phyloP scores from a whole-genome alignment of 2,113 vertebrate species.

The Vanacampus margaritifer region DNA sequence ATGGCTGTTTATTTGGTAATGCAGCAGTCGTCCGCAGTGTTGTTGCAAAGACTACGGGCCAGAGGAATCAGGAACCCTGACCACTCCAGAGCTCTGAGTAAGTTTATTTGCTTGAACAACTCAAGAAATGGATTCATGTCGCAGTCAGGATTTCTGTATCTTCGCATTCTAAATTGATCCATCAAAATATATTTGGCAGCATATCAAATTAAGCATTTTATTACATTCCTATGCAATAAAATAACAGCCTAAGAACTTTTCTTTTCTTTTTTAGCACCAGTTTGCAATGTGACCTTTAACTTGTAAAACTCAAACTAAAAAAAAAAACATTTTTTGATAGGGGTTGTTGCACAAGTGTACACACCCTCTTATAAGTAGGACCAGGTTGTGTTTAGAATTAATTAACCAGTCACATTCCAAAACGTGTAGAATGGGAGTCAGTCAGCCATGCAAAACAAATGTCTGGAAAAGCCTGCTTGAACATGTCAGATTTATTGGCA shows the following conservation, averaged over 20 bases:
- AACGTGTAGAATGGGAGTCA: too few relatives aligned
- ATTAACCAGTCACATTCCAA: too few relatives aligned
- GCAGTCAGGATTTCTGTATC: neutral
- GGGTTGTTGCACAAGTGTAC: neutral
- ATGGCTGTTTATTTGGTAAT: constrained; percentile 98
- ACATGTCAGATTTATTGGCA: too few relatives aligned
- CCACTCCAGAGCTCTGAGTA: constrained; percentile 97
- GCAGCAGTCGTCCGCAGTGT: constrained; percentile 92
- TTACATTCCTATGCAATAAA: neutral
- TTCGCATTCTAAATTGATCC: neutral
- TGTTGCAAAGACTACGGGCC: constrained; percentile 92
- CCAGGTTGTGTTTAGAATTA: too few relatives aligned
- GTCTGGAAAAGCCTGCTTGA: too few relatives aligned
- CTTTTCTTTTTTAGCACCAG: neutral
- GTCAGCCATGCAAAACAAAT: too few relatives aligned
- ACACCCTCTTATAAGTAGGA: neutral
- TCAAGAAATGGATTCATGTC: neutral
- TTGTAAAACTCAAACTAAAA: too few relatives aligned
- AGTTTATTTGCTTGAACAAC: constrained; percentile 40
- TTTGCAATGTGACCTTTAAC: neutral
- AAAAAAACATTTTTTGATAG: too few relatives aligned
- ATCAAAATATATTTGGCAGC: neutral
- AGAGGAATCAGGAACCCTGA: constrained; percentile 98
- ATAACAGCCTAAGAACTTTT: neutral
- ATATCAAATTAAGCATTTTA: neutral